Conservation (phyloP, 2,888 invertebrate genomes). For the Calameuta pallipes region DNA sequence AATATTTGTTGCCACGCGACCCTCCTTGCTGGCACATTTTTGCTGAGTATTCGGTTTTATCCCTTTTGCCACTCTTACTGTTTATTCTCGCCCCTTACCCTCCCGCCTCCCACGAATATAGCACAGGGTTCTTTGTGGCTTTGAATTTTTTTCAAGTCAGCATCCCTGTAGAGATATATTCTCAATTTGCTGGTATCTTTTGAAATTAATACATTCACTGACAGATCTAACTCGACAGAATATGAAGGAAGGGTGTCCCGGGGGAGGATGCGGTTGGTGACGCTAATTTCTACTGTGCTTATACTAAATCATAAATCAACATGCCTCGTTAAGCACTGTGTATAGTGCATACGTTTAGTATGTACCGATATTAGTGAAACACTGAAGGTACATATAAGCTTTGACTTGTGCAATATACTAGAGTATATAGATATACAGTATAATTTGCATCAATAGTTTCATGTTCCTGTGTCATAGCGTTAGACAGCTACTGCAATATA, state of each 20-base stretch:
- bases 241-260: not conserved
- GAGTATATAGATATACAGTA: not conserved
- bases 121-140: not conserved
- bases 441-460: not conserved
- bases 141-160: not conserved
- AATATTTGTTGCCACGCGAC: slow-evolving; percentile 51
- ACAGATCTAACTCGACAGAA: not conserved
- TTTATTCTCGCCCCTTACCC: not conserved
- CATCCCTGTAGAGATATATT: not conserved
- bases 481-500: not conserved
- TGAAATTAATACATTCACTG: not conserved
- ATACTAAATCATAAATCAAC: not conserved
- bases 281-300: not conserved
- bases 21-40: not conserved
- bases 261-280: not conserved
- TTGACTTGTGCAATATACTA: not conserved
- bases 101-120: not conserved
- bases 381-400: not conserved
- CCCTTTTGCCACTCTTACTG: not conserved
- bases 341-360: not conserved
- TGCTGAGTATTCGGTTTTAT: slow-evolving; percentile 13
- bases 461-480: not conserved
- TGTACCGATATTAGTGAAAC: not conserved
- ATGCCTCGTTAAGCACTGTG: not conserved
- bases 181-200: not conserved